Base-by-base conservation (phyloP, 2,113 vertebrate species). In the Picathartes gymnocephalus region DNA sequence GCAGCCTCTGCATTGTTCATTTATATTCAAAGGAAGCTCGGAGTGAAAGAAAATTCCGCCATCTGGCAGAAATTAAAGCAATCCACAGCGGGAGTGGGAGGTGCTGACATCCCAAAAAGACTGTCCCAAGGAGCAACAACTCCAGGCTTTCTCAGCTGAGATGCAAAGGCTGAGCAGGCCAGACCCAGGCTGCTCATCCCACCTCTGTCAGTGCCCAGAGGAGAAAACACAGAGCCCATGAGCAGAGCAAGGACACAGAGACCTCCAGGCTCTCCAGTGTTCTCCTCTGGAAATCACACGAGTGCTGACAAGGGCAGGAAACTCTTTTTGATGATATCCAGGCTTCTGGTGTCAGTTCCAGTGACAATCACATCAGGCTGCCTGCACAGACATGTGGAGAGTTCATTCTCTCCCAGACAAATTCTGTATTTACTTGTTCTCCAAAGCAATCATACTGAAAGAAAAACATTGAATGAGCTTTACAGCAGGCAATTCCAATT, bases 11-110 rank as follows among this genome's bases (percentile, higher is more conserved):
- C 50, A 53, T 27, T 73, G 66, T 35, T 90, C 61, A 91, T 95
- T 94, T 87, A 74, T 62, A 93, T 92, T 90, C 90, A 83, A 86
- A 90, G 88, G 47, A 64, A 90, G 82, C 71, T 88, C 19, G 28
- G 13, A 83, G 31, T n/a, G 35, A 81, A 70, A 60, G 79, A 78
- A 86, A 86, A 77, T 47, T 86, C 87, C 86, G 64, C 94, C 88
- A 93, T 90, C 82, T 93, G 85, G 80, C 71, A 92, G 68, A 70
- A 95, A 60, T 31, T 57, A 45, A 66, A 90, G 68, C 70, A 86
- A 80, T 78, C 42, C 64, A 58, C 60, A 74, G 53, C 6, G 4
- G 12, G n/a, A 79, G 79, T 80, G 71, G 81, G 88, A 91, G 92
- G 66, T 80, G 81, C 71, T 87, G 60, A 86, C 74, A 71, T 70